Base-by-base conservation (phyloP, 2,888 invertebrate genomes). In the Drosophila aldrichi region DNA sequence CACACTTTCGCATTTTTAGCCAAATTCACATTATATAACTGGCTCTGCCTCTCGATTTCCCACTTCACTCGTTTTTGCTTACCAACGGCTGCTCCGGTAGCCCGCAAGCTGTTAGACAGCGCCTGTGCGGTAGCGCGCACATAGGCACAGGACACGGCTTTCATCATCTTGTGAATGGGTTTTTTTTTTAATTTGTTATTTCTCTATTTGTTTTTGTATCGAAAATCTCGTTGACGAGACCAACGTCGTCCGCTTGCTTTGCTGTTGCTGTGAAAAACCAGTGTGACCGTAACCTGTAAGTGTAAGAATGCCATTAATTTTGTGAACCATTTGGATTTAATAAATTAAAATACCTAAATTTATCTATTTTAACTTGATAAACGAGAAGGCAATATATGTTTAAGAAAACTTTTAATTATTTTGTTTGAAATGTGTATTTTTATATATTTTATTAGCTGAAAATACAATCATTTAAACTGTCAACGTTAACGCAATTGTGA, bases 121-220 rank as follows among this genome's bases (percentile, higher is more conserved):
- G 95, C 95, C 88, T 95, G 95, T 69, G 95, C 94, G 40, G 95
- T 94, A 52, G 95, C 95, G 90, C 95, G 95, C 82, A 96, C 94
- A 90, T 95, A 96, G 64, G 91, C 90, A 68, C 91, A 88, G 85
- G 94, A 92, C 79, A 95, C 95, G 73, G 95, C 95, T 94, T 95
- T 96, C 92, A 95, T 94, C 95, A 95, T 96, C 92, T 81, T 89
- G 61, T 65, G 43, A 56, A 54, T 48, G 69, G 60, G 40, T 29
- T 25, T 66, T 52, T 25, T 66, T 52, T 36, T 22, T 22, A 62
- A n/a, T 22, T 55, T 65, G 63, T 63, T 64, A 63, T 59, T 64
- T 54, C 65, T 54, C 65, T 62, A 67, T 71, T 79, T 82, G 74
- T 81, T 81, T 68, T 80, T 70, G 64, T 76, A 64, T 74, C 81